Percentiles rank a stretch among this genome's conserved stretches.
Evolutionary conservation across 2,888 invertebrate species (phyloP).

Genomic region (Drosophila atripex): DNA sequence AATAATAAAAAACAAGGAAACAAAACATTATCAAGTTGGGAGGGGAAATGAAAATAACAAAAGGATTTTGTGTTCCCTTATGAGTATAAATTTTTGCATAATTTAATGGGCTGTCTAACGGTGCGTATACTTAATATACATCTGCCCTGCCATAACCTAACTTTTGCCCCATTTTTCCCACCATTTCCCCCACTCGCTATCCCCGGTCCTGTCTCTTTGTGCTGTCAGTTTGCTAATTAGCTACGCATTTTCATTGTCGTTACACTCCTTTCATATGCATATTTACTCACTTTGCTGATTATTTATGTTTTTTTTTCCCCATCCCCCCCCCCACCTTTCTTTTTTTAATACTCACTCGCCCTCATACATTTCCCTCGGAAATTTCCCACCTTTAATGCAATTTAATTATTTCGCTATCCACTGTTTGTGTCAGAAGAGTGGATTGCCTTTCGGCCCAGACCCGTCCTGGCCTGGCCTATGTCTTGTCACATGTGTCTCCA

Average conservation of each 20-base stretch:
- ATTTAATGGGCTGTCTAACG: slow-evolving; percentile 77
- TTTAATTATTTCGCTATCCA: slow-evolving; percentile 70
- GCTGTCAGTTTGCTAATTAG: slow-evolving; percentile 72
- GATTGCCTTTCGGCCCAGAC: slow-evolving; percentile 27
- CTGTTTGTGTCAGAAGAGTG: slow-evolving; percentile 51
- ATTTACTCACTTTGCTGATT: slow-evolving; percentile 51
- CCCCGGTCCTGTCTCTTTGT: slow-evolving; percentile 44
- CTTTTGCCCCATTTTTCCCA: slow-evolving; percentile 5
- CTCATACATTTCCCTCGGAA: slow-evolving; percentile 6
- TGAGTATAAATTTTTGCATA: slow-evolving; percentile 66
- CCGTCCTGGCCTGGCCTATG: slow-evolving; percentile 45
- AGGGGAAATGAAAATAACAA: slow-evolving; percentile 47
- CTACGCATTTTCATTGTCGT: slow-evolving; percentile 69
- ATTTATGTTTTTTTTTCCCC: slow-evolving; percentile 13
- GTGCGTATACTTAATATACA: slow-evolving; percentile 69
- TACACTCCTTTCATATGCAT: slow-evolving; percentile 69
- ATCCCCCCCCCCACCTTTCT: neutral
- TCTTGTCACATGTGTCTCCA: slow-evolving; percentile 54
- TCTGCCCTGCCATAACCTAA: neutral
- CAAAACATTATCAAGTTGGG: no score
- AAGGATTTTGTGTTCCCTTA: slow-evolving; percentile 41
- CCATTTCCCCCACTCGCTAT: slow-evolving; percentile 7
- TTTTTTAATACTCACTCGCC: neutral
- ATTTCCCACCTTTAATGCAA: slow-evolving; percentile 57
- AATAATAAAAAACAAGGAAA: no score